Evolutionary conservation across 1,140 invertebrate species (phyloP).

Genomic region (Bombus affinis): DNA sequence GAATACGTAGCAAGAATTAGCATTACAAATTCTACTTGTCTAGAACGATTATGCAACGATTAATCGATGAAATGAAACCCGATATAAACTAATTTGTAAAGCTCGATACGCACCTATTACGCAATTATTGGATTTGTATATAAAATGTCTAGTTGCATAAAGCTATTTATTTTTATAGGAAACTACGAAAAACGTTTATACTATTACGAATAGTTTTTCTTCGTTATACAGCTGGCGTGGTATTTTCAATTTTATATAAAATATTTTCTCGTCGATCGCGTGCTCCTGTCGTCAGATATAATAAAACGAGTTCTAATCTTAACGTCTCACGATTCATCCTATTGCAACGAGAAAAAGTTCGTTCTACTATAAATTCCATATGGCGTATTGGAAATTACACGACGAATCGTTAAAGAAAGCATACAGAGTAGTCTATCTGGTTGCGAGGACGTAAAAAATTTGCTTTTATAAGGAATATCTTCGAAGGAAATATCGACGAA

Average conservation of each 20-base stretch:
- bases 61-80: too few species aligned
- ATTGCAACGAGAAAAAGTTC: not conserved
- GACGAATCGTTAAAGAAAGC: not conserved
- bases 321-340: not conserved
- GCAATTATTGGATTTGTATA: not conserved
- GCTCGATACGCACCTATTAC: not conserved
- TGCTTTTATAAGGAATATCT: not conserved
- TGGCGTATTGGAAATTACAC: not conserved
- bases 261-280: too few species aligned
- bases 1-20: not conserved
- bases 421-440: not conserved
- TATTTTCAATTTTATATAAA: not conserved
- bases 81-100: not conserved
- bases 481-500: not conserved
- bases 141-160: not conserved
- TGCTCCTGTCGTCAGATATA: not conserved
- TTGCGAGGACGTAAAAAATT: not conserved
- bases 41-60: too few species aligned
- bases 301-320: not conserved
- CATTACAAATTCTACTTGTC: not conserved
- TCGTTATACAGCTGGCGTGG: not conserved
- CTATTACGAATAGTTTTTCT: not conserved
- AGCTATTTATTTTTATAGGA: not conserved
- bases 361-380: not conserved
- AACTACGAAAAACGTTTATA: not conserved